Evolutionary conservation across 2,113 vertebrate species (phyloP), one percentile per base, ranked within the genome.

Genomic region (Calyptommatus sinebrachiatus): DNA sequence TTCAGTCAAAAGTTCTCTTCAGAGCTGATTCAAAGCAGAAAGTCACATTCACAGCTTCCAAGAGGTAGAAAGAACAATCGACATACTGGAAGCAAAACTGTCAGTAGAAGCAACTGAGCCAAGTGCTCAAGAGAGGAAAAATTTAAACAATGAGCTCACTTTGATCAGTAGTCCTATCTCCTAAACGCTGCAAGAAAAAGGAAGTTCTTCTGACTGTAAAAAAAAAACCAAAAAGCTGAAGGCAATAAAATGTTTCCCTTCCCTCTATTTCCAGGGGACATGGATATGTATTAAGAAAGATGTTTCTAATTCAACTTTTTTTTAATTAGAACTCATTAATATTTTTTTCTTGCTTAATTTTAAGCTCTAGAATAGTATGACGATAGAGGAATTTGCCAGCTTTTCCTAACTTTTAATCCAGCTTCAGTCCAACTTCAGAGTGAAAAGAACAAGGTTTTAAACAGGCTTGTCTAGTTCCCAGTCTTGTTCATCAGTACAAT

Each of bases 131-230:
- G 3, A 11, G 18, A 24, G 10, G 31, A 65, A n/a, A 69, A 53
- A 45, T 11, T 12, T 31, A 18, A 7, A 61, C 1, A 61, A 14
- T 61, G 21, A 69, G 9, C 46, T 79, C 46, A n/a, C 16, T 29
- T 35, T 66, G 45, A 22, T 73, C 29, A 53, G 45, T 45, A 53
- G 45, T 45, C 60, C 29, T 2, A 12, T n/a, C 68, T 46, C 69
- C 61, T 26, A 81, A 26, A 75, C 61, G 35, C n/a, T 35, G 69
- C 74, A 74, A 81, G 18, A 35, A 68, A 50, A 60, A 75, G 72
- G 69, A 75, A 75, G 72, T 18, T 2, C 8, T 45, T 21, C 1
- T 41, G 35, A 46, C 73, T 21, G 11, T n/a, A 29, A 21, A 71
- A 73, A 57, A 50, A 48, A n/a, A 35, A 24, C n/a, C 31, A 41